Conservation (phyloP, 1,140 invertebrate species). For the Nilaparvata lugens region DNA sequence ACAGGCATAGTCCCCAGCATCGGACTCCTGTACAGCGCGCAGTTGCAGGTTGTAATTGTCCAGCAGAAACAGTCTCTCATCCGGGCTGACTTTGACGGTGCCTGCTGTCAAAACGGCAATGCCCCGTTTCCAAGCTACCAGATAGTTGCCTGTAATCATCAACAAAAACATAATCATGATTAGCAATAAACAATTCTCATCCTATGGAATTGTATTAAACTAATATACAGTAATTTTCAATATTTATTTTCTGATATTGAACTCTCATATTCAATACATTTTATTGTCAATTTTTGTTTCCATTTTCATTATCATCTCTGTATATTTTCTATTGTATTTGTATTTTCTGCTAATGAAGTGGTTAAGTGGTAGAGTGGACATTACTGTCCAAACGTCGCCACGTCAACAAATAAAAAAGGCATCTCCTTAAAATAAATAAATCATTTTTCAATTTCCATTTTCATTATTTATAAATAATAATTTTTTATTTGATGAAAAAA, state of each 20-base stretch:
- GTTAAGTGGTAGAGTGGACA: too few species aligned
- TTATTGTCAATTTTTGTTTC: too few species aligned
- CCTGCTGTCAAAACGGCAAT: conserved; percentile 48
- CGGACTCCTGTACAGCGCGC: conserved; percentile 41
- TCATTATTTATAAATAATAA: too few species aligned
- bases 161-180: neutral
- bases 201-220: neutral
- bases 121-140: conserved; percentile 47
- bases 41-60: conserved; percentile 47
- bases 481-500: too few species aligned
- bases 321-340: too few species aligned
- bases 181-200: neutral
- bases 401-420: too few species aligned
- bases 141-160: conserved; percentile 37
- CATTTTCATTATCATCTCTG: too few species aligned
- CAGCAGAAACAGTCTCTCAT: conserved; percentile 42
- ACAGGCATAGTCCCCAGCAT: conserved; percentile 50
- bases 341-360: too few species aligned
- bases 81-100: conserved; percentile 45
- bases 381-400: too few species aligned
- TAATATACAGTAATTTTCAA: neutral
- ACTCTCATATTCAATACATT: too few species aligned
- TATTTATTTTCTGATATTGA: neutral
- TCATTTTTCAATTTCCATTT: too few species aligned
- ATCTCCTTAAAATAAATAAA: too few species aligned